Conservation (phyloP, 1,140 invertebrate genomes). For the Notospermus geniculatus region DNA sequence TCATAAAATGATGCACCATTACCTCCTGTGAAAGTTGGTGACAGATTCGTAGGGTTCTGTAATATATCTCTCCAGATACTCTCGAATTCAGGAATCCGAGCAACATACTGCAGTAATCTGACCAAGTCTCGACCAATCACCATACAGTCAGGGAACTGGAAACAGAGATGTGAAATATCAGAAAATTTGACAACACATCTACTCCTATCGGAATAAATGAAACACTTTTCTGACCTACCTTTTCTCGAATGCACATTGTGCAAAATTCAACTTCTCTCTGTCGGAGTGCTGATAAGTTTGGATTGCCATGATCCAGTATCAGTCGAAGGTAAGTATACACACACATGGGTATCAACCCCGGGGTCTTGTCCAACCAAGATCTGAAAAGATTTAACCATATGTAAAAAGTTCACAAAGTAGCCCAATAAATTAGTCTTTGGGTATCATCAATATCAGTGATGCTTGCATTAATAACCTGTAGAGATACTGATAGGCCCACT, state of each 20-base stretch:
- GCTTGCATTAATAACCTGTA: too few species aligned
- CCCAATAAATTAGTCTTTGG: too few species aligned
- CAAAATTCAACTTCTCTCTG: constrained; percentile 94
- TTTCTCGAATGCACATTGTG: constrained; percentile 79
- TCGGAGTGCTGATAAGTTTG: constrained; percentile 64
- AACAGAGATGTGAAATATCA: constrained; percentile 7
- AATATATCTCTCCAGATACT: constrained; percentile 89
- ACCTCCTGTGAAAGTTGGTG: constrained; percentile 83
- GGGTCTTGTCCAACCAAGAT: constrained; percentile 85
- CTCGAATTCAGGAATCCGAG: constrained; percentile 91
- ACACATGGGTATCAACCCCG: constrained; percentile 71
- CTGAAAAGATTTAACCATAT: constrained; percentile 53
- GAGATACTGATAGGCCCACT: too few species aligned
- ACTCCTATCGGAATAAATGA: background rate
- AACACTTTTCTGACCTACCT: constrained; percentile 48
- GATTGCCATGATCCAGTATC: constrained; percentile 87
- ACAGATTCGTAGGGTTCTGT: constrained; percentile 78
- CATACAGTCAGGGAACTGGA: constrained; percentile 80
- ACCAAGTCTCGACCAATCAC: constrained; percentile 88
- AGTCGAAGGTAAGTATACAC: constrained; percentile 93
- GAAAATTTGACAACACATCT: background rate
- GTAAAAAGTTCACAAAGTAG: constrained; percentile 3
- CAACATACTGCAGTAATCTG: constrained; percentile 88
- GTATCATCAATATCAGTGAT: too few species aligned
- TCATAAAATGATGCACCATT: constrained; percentile 37